Conservation (phyloP, 2,797 vertebrate species). For the Anas bernieri region DNA sequence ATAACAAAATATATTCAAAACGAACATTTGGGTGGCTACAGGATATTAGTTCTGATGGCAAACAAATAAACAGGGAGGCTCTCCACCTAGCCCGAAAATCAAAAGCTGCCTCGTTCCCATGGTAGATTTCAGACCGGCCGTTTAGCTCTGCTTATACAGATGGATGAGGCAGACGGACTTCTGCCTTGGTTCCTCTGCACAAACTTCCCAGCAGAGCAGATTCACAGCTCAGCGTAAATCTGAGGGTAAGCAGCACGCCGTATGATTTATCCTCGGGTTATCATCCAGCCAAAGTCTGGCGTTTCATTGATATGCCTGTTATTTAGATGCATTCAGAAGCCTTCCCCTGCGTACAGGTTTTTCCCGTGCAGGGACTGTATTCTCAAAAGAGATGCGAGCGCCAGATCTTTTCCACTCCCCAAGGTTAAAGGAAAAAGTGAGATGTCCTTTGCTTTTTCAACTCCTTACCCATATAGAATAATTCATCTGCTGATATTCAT, state of each 20-base stretch:
- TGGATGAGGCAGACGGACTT: slow-evolving; percentile 9
- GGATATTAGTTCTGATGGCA: neutral
- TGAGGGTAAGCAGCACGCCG: neutral
- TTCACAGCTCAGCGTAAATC: neutral
- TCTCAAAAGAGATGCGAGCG: slow-evolving; percentile 72
- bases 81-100: neutral
- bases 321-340: slow-evolving; percentile 78
- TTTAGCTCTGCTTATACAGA: neutral
- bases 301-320: slow-evolving; percentile 70
- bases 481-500: slow-evolving; percentile 78
- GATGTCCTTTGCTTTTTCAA: slow-evolving; percentile 78
- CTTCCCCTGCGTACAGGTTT: slow-evolving; percentile 60
- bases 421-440: slow-evolving; percentile 81
- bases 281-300: slow-evolving; percentile 10
- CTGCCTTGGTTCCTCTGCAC: slow-evolving; percentile 28
- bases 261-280: slow-evolving; percentile 74
- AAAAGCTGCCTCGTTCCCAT: neutral
- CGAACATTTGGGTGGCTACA: neutral
- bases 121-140: neutral
- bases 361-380: slow-evolving; percentile 35
- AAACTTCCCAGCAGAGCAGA: slow-evolving; percentile 46
- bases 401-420: slow-evolving; percentile 74
- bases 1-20: neutral
- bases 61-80: neutral
- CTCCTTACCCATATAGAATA: slow-evolving; percentile 75